Base-by-base conservation (phyloP, 92 coral and sea anemone species). In the Paragorgia papillata region DNA sequence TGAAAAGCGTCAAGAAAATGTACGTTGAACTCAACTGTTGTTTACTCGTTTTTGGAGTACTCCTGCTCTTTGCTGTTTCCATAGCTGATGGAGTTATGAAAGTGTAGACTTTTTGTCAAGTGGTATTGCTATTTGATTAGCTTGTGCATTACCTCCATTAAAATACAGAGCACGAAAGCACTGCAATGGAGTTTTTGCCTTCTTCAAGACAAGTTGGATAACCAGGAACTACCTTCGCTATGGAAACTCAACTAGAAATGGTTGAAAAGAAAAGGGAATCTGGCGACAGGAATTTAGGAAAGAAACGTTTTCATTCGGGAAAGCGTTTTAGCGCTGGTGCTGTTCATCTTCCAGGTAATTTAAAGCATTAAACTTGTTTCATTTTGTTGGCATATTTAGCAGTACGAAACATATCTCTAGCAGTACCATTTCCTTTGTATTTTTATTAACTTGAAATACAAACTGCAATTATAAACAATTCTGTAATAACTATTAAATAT, bases 341-440 rank as follows among this genome's bases (percentile, higher is more conserved):
- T 28, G 71, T 64, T 27, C 71, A 64, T 26, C 19, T 64, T 5
- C 71, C 71, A 64, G 71, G 71, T 64, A 64, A 26, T 9, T 56
- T 12, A 8, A 26, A 9, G 10, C 3, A 17, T 17, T 22, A 37
- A 12, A 4, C 5, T 37, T 37, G 5, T 4, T 37, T 4, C 12
- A 28, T 28, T 17, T 0, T 56, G 29, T 56, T 12, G 2, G 14
- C 24, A 19, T 9, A 15, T 56, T 56, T 56, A 15, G 13, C 28
- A 2, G 29, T 28, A 9, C n/a, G n/a, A n/a, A n/a, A n/a, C n/a
- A n/a, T n/a, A n/a, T n/a, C n/a, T n/a, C n/a, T n/a, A n/a, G n/a
- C n/a, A n/a, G n/a, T n/a, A n/a, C n/a, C n/a, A n/a, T n/a, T n/a
- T n/a, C n/a, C n/a, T n/a, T n/a, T n/a, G n/a, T n/a, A n/a, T n/a